Base-by-base conservation (phyloP, 2,113 vertebrate genomes). In the Chionis minor region DNA sequence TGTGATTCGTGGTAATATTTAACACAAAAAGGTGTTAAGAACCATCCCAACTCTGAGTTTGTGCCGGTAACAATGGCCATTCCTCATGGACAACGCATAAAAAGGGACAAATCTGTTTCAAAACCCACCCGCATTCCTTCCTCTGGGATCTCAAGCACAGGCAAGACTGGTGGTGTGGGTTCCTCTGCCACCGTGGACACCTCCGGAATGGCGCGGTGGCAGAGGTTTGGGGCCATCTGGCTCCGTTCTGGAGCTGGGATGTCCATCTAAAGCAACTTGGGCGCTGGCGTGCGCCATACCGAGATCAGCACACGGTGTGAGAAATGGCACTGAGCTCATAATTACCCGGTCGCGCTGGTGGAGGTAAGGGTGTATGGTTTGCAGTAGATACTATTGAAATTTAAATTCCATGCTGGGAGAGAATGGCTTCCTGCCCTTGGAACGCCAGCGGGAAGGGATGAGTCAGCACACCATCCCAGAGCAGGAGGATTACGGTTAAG, bases 241-340 rank as follows among this genome's bases (percentile, higher is more conserved):
- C 79, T 78, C 74, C 63, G 28, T 73, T 86, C 56, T 42, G 49
- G 62, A 93, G 72, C 77, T 71, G 73, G 88, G 55, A 88, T 38
- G 42, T 82, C 88, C 28, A 0, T 78, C 85, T 92, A 94, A 24
- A 71, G 92, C 92, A 97, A 90, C 30, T 88, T 45, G 88, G 67
- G 52, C 93, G 47, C 42, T 11, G 45, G 42, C 52, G 26, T 49
- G 66, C 18, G 55, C 86, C 61, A 69, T 8, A 40, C 67, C 80
- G 42, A 90, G 81, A 23, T 4, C 91, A 88, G 38, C 8, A 13
- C 14, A 52, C 23, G 7, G 65, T 28, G 45, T 55, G 85, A 70
- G 86, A 66, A 88, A 88, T 77, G 88, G 85, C 42, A 30, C 63
- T 97, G 90, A 97, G 94, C 93, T 93, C 10, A 83, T 96, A 96